These are phyloP conservation scores for Omphaloscelis lunosa DNA, from an alignment of 2,888 invertebrate species.

Conservation along the genomic window DNA sequence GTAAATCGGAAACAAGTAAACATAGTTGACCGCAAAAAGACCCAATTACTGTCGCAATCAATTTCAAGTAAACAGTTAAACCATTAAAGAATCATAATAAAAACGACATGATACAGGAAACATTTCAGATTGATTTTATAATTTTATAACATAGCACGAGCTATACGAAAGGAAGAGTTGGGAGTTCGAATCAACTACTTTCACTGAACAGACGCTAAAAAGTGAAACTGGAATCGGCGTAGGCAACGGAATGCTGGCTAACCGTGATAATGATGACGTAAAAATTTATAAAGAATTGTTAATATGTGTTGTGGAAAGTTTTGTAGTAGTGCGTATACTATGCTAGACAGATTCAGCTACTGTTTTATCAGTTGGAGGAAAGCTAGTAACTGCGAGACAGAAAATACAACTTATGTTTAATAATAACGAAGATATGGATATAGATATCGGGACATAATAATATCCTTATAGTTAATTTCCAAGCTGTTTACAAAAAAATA, in stretches of 20 bases:
- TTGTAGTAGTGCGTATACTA: conserved; percentile 24
- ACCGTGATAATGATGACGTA: conserved; percentile 79
- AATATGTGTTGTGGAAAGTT: conserved; percentile 64
- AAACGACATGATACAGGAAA: conserved; percentile 39
- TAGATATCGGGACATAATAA: neutral
- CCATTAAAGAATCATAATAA: conserved; percentile 28
- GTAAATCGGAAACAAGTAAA: conserved; percentile 22
- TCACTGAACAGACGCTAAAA: conserved; percentile 88
- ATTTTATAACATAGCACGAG: conserved; percentile 69
- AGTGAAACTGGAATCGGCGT: conserved; percentile 87
- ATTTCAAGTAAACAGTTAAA: conserved; percentile 51
- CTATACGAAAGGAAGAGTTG: conserved; percentile 86
- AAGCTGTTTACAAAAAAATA: conserved; percentile 29
- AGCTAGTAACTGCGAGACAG: neutral
- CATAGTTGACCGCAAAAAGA: neutral
- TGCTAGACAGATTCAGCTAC: neutral
- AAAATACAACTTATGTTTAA: neutral
- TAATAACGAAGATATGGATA: neutral
- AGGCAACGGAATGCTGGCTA: conserved; percentile 77
- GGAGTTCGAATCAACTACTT: conserved; percentile 84
- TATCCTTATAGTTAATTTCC: conserved; percentile 6
- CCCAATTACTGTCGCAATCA: neutral
- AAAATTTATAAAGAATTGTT: conserved; percentile 64
- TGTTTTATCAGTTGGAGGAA: neutral
- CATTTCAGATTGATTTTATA: conserved; percentile 69